A percentile compares a stretch with the other conserved stretches of the same genome.
Evolutionary conservation across 2,113 vertebrate species (phyloP).

Genomic region (Caracal caracal): DNA sequence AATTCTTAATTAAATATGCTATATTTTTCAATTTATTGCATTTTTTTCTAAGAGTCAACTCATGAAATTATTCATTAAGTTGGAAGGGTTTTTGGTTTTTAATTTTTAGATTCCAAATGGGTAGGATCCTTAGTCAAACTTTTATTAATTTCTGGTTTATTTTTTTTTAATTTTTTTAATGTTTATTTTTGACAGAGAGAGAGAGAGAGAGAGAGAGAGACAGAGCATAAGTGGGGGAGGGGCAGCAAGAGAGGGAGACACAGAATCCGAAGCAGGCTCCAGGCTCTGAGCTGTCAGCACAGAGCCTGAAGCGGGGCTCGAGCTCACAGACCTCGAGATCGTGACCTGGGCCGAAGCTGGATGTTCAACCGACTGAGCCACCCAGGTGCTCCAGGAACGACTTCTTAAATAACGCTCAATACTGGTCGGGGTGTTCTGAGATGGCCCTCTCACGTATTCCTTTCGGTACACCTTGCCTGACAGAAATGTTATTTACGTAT

Average conservation of each 20-base stretch:
- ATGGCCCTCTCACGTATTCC: neutral
- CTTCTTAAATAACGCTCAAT: neutral
- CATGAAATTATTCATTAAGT: neutral
- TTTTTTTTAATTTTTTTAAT: no score
- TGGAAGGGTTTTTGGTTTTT: neutral
- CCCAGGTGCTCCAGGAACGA: neutral
- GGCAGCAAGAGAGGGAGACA: no score
- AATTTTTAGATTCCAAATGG: neutral
- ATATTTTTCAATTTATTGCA: neutral
- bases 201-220: no score
- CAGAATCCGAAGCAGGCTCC: no score
- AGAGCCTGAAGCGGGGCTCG: no score
- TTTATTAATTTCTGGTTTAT: constrained; percentile 6
- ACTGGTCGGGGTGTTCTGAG: neutral
- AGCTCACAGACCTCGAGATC: no score
- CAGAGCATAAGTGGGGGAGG: no score
- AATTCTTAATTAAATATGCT: neutral
- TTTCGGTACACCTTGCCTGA: neutral
- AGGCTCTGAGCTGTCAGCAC: no score
- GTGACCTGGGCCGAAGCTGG: no score
- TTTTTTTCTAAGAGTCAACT: neutral
- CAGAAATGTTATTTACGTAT: neutral
- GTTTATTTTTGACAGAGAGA: no score
- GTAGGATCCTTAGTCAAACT: neutral
- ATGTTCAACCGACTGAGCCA: no score